These are phyloP conservation scores for Ashinkailepas kermadecensis DNA, from an alignment of 2,888 invertebrate species.

Conservation along the genomic window DNA sequence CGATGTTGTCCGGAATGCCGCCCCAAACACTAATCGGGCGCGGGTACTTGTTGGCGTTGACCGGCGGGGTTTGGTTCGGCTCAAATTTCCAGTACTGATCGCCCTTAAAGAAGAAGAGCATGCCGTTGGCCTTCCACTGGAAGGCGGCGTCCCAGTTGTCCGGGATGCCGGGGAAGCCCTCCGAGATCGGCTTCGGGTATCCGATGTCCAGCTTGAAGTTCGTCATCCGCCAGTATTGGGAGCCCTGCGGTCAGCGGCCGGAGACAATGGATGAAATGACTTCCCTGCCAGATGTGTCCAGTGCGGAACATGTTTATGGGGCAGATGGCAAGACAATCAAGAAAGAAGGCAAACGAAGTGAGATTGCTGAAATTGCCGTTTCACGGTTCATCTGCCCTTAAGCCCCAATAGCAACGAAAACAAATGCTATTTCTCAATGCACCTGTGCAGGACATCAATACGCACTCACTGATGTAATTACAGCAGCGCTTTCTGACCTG, in stretches of 20 bases:
- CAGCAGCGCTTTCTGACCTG: too few relatives aligned
- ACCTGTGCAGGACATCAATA: too few relatives aligned
- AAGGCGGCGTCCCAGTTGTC: conserved; percentile 88
- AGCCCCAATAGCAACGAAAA: too few relatives aligned
- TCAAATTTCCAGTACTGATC: conserved; percentile 93
- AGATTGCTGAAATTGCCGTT: too few relatives aligned
- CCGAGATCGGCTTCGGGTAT: conserved; percentile 85
- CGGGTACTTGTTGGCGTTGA: conserved; percentile 72
- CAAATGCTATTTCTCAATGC: too few relatives aligned
- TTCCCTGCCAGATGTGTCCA: too few relatives aligned
- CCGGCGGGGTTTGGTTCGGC: conserved; percentile 75
- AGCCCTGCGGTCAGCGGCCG: conserved; percentile 43
- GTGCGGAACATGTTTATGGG: too few relatives aligned
- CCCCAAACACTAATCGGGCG: conserved; percentile 86
- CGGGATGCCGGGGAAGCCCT: conserved; percentile 91
- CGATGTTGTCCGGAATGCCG: conserved; percentile 75
- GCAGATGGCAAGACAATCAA: too few relatives aligned
- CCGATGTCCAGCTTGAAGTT: conserved; percentile 73
- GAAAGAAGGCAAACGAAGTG: too few relatives aligned
- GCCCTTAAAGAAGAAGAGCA: conserved; percentile 85
- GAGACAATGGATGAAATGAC: too few relatives aligned
- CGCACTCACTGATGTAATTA: too few relatives aligned
- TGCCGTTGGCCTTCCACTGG: conserved; percentile 95
- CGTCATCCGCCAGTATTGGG: conserved; percentile 86
- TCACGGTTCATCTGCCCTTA: too few relatives aligned